Evolutionary conservation across 2,888 invertebrate genomes (phyloP), one percentile per base, ranked within the genome.

Genomic region (Panorpa germanica): DNA sequence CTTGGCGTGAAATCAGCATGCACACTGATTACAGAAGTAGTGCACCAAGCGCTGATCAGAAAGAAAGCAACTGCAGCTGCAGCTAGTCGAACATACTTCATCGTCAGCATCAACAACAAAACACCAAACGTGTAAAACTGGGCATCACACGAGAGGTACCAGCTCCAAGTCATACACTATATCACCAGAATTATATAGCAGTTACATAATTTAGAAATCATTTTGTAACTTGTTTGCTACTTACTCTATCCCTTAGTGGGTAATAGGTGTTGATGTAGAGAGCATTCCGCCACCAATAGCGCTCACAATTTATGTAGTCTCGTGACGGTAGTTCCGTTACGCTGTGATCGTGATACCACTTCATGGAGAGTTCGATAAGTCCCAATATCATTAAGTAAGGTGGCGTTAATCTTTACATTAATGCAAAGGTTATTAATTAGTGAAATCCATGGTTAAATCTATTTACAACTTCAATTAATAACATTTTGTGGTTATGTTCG

Each of bases 161-260:
- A 81, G 34, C 78, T 76, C 62, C 80, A 70, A 30, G 75, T 59
- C 73, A 80, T 73, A 41, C 81, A 82, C 80, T 81, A 49, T 15
- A n/a, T n/a, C n/a, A n/a, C n/a, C n/a, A n/a, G n/a, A n/a, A 25
- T 11, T 12, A 15, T 31, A 8, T 9, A 10, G 16, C 12, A 17
- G 8, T 6, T 11, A 26, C 21, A 9, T 29, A 19, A 17, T 5
- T 14, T 18, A 23, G 26, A 22, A 10, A 14, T 28, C 9, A 7
- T 26, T 24, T 29, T 9, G 36, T 11, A 4, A 31, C 4, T 10
- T 13, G 12, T 25, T 4, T 16, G 13, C 11, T 24, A 35, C 52
- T 52, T 41, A 71, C 73, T 59, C 68, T 61, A 44, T 71, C 63
- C 2, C 57, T 50, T 7, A 51, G 45, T 1, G 69, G 63, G 40